Evolutionary conservation across 2,888 invertebrate species (phyloP).

Genomic region (Cepaea hortensis): DNA sequence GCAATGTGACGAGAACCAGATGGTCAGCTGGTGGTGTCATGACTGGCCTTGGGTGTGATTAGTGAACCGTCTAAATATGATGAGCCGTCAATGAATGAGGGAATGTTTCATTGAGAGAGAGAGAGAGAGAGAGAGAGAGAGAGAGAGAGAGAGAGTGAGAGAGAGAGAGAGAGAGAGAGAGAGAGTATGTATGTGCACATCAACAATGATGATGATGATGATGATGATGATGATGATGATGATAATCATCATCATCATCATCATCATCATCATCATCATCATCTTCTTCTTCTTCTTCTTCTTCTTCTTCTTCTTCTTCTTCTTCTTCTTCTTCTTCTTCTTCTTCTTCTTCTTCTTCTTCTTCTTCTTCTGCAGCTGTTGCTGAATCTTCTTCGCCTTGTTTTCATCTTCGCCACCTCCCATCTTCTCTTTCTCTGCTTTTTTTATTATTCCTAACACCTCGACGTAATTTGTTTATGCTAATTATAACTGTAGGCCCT

Average conservation of each 20-base stretch:
- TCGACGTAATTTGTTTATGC: too few relatives aligned
- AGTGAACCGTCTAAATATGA: neutral
- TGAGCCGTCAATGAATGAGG: neutral
- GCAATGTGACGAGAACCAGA: conserved; percentile 39
- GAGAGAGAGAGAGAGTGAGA: neutral
- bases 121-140: conserved; percentile 14
- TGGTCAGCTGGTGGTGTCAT: neutral
- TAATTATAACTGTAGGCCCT: too few relatives aligned
- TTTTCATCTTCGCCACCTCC: too few relatives aligned
- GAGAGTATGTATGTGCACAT: neutral
- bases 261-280: too few relatives aligned
- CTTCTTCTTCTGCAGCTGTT: neutral
- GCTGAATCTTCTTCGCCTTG: too few relatives aligned
- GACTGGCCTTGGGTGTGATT: neutral
- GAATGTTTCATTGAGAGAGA: conserved; percentile 1
- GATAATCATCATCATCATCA: too few relatives aligned
- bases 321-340: neutral
- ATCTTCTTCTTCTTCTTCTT: neutral
- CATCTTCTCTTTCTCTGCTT: too few relatives aligned
- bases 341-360: neutral
- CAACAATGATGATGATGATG: too few relatives aligned
- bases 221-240: too few relatives aligned
- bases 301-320: neutral
- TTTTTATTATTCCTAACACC: too few relatives aligned
- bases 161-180: conserved; percentile 19